These are phyloP conservation scores for Myotis davidii DNA, from an alignment of 2,113 vertebrate genomes.

Conservation along the genomic window DNA sequence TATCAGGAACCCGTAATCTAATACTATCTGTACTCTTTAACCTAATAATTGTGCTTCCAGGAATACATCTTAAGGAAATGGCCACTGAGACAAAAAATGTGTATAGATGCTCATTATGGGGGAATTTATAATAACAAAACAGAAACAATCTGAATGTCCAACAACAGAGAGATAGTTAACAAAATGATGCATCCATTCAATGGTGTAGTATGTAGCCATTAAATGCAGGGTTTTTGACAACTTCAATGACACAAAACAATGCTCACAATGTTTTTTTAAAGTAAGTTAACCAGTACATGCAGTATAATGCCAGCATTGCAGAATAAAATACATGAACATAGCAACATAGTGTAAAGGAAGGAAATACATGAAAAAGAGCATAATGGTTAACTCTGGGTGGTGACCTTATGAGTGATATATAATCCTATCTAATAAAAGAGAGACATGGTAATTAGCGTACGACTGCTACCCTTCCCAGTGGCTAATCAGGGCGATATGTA, in stretches of 20 bases:
- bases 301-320: background rate
- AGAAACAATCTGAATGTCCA: background rate
- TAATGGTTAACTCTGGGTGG: background rate
- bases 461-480: no score
- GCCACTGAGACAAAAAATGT: background rate
- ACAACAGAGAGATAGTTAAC: background rate
- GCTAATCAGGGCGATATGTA: no score
- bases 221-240: background rate
- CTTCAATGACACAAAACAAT: background rate
- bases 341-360: background rate
- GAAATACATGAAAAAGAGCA: background rate
- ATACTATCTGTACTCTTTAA: background rate
- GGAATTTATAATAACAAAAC: background rate
- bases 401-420: background rate
- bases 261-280: background rate
- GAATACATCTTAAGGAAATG: background rate
- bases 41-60: background rate
- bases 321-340: background rate
- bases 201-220: background rate
- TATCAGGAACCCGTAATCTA: background rate
- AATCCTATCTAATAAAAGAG: no score
- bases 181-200: background rate
- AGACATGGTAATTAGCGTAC: no score
- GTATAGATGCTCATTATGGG: background rate
- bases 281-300: background rate